phyloP scores from a whole-genome alignment of 2,888 invertebrate species.

The Arrhopalites spinosus region DNA sequence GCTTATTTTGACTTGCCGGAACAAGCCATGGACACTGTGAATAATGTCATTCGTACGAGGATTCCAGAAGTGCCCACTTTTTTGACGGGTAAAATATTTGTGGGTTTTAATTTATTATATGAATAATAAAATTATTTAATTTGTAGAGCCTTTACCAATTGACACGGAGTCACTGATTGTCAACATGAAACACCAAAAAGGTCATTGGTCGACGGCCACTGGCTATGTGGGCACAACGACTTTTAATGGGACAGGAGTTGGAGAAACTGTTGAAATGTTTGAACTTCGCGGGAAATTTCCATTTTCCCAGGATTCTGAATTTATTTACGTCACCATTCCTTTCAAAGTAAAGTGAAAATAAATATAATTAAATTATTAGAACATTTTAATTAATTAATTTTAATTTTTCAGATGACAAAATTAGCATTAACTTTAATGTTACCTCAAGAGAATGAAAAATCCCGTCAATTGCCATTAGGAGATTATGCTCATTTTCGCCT shows the following conservation, averaged over 20 bases:
- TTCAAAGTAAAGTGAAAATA: conserved; percentile 5
- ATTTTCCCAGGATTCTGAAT: conserved; percentile 16
- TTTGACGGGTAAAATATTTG: conserved; percentile 10
- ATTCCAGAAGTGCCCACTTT: conserved; percentile 7
- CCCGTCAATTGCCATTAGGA: too few relatives aligned
- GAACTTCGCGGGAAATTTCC: conserved; percentile 22
- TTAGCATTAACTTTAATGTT: neutral
- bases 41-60: neutral
- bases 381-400: neutral
- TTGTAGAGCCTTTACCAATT: conserved; percentile 21
- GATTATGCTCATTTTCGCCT: neutral
- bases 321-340: conserved; percentile 25
- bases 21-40: conserved; percentile 21
- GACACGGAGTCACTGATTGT: conserved; percentile 26
- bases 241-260: neutral
- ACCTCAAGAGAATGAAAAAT: neutral
- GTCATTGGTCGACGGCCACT: conserved; percentile 14
- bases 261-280: conserved; percentile 22
- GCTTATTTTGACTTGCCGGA: conserved; percentile 21
- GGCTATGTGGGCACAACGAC: conserved; percentile 8
- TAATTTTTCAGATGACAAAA: conserved; percentile 7
- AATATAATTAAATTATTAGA: neutral
- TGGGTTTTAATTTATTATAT: neutral
- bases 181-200: conserved; percentile 23
- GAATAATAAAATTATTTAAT: neutral